These are phyloP conservation scores for Calypte anna DNA, from an alignment of 2,113 vertebrate species.

Conservation along the genomic window DNA sequence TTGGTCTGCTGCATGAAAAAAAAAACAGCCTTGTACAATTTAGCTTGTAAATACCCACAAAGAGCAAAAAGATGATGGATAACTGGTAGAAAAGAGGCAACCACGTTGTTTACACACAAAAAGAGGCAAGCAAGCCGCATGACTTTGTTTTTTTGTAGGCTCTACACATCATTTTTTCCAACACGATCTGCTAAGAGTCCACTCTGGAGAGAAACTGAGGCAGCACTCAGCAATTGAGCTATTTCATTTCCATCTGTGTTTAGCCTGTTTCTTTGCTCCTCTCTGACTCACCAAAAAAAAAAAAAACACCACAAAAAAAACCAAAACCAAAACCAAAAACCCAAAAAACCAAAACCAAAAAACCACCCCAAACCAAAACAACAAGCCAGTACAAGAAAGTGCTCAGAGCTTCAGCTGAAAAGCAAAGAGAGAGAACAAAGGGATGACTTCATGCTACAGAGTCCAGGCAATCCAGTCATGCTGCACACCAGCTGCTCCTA, in stretches of 20 bases:
- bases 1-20: not conserved
- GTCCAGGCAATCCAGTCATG: not conserved
- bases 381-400: not conserved
- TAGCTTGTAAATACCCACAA: not conserved
- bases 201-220: constrained; percentile 22
- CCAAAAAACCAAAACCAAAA: too few species aligned
- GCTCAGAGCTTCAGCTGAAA: constrained; percentile 7
- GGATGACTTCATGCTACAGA: not conserved
- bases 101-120: not conserved
- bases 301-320: too few species aligned
- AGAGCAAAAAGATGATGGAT: not conserved
- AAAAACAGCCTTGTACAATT: not conserved
- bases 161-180: not conserved
- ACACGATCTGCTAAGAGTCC: not conserved
- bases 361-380: too few species aligned
- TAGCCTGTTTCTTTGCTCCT: not conserved
- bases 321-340: too few species aligned
- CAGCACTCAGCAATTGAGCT: not conserved
- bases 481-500: not conserved
- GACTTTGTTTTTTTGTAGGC: not conserved
- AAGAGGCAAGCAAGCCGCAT: not conserved
- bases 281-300: constrained; percentile 18
- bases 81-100: not conserved
- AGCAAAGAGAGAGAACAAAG: constrained; percentile 11
- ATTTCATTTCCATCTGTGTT: not conserved